phyloP scores from a whole-genome alignment of 2,888 invertebrate genomes.

The Aphelenchoides bicaudatus region DNA sequence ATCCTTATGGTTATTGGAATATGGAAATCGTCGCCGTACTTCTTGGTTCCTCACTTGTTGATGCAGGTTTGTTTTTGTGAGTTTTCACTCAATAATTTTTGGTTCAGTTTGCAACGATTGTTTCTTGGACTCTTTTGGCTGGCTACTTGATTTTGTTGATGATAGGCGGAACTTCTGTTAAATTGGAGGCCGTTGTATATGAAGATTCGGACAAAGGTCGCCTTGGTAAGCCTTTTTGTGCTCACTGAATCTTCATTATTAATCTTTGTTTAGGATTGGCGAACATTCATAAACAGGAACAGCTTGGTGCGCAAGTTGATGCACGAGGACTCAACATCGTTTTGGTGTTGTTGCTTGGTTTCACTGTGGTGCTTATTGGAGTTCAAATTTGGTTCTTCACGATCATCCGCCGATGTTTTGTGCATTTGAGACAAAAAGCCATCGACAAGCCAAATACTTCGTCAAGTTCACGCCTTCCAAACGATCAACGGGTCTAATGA shows the following conservation, averaged over 20 bases:
- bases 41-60: slow-evolving; percentile 36
- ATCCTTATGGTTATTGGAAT: slow-evolving; percentile 33
- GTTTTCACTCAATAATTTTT: slow-evolving; percentile 15
- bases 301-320: slow-evolving; percentile 11
- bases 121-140: slow-evolving; percentile 25
- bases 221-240: slow-evolving; percentile 25
- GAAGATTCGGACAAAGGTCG: slow-evolving; percentile 35
- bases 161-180: slow-evolving; percentile 37
- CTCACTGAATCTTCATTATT: slow-evolving; percentile 2
- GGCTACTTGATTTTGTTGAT: slow-evolving; percentile 31
- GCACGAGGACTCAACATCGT: slow-evolving; percentile 20
- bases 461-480: too few species aligned
- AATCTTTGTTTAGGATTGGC: slow-evolving; percentile 14
- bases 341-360: slow-evolving; percentile 15
- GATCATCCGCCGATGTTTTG: slow-evolving; percentile 21
- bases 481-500: too few species aligned
- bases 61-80: slow-evolving; percentile 33
- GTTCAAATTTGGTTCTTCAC: slow-evolving; percentile 30
- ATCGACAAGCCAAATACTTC: slow-evolving; percentile 27
- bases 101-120: slow-evolving; percentile 35
- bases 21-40: slow-evolving; percentile 27
- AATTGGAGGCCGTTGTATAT: slow-evolving; percentile 32
- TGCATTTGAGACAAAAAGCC: slow-evolving; percentile 4
- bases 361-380: slow-evolving; percentile 8
- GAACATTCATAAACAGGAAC: slow-evolving; percentile 1